Evolutionary conservation across 2,888 invertebrate species (phyloP).

Genomic region (Cataglyphis cursor): DNA sequence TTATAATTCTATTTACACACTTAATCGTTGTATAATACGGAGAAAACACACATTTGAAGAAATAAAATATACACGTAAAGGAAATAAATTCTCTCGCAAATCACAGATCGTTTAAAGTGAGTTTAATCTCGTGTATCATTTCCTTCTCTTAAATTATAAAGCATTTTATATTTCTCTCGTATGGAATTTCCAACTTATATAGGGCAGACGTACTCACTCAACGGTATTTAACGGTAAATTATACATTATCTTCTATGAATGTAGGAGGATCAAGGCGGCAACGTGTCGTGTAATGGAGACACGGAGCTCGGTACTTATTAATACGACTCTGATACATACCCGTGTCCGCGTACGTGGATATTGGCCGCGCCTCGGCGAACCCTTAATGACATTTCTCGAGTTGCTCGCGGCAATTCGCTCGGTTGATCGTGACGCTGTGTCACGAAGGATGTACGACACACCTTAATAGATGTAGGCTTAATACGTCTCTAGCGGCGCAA

Average conservation of each 20-base stretch:
- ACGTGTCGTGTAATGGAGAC: slow-evolving; percentile 3
- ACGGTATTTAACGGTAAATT: not conserved
- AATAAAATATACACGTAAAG: no score
- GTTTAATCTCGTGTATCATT: not conserved
- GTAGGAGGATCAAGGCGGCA: slow-evolving; percentile 19
- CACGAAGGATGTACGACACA: slow-evolving; percentile 47
- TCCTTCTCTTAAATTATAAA: not conserved
- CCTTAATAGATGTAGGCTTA: slow-evolving; percentile 76
- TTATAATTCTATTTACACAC: not conserved
- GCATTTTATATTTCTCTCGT: not conserved
- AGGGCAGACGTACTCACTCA: not conserved
- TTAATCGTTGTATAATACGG: not conserved
- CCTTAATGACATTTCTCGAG: slow-evolving; percentile 80
- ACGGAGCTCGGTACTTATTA: slow-evolving; percentile 47
- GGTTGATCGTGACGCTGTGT: slow-evolving; percentile 55
- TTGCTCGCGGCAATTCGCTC: slow-evolving; percentile 76
- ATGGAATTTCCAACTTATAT: not conserved
- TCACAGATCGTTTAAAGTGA: no score
- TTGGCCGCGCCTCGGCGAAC: slow-evolving; percentile 77
- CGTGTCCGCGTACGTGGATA: slow-evolving; percentile 64
- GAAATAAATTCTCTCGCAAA: no score
- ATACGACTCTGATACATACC: slow-evolving; percentile 50
- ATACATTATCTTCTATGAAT: slow-evolving; percentile 6
- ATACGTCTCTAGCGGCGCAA: slow-evolving; percentile 58
- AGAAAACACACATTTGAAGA: not conserved